Base-by-base conservation (phyloP, 2,888 invertebrate genomes). In the Troides aeacus region DNA sequence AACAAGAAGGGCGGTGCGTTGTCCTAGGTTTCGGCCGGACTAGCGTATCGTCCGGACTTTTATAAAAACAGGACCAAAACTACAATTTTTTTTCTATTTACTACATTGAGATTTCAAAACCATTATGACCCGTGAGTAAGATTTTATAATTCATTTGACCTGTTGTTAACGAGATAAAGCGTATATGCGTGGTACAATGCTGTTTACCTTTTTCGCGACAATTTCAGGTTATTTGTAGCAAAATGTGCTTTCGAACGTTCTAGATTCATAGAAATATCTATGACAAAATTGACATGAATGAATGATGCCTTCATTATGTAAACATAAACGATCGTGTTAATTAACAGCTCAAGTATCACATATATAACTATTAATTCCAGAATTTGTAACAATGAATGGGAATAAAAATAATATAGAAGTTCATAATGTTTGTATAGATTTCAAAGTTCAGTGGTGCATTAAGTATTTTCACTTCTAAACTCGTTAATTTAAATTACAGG, bases 21-120 rank as follows among this genome's bases (percentile, higher is more conserved):
- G 90, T 91, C 89, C 86, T 86, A 89, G 92, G 92, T 92, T 89
- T 90, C 90, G 91, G 81, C 92, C 92, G 88, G 91, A 84, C 88
- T 87, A 90, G 90, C 92, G 92, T 92, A 92, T 92, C 92, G 92
- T 92, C 92, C 90, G 86, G 82, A 81, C 83, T 84, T 84, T 77
- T 76, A 73, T 72, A 71, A 72, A 72, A 73, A 78, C 76, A 77
- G 78, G 75, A 80, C 78, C 74, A 50, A 72, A 74, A 72, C 67
- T 63, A 30, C 59, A n/a, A 30, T n/a, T 62, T 62, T 73, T 74
- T 77, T 76, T 74, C 73, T 75, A 77, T 76, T 81, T 81, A 72
- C 78, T 76, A 77, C 76, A 75, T 81, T 78, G 72, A 75, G 73
- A 78, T 56, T 80, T 80, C 76, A 81, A 80, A 76, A 74, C 75